These are phyloP conservation scores for Chelonus formosanus DNA, from an alignment of 2,888 invertebrate species.

Conservation along the genomic window DNA sequence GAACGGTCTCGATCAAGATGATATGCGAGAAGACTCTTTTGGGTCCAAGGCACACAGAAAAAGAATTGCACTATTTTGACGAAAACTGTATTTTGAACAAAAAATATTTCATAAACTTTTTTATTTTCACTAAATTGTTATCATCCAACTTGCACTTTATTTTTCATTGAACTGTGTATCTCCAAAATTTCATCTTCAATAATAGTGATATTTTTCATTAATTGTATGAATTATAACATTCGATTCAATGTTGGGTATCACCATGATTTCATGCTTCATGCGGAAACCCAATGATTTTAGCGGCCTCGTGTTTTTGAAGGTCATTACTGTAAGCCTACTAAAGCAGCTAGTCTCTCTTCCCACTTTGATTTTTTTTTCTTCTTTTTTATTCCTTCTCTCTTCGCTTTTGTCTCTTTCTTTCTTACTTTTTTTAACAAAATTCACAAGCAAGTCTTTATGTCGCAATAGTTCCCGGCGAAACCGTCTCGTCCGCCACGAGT, in stretches of 20 bases:
- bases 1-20: slow-evolving; percentile 36
- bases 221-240: slow-evolving; percentile 17
- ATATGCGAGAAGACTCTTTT: slow-evolving; percentile 35
- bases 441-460: slow-evolving; percentile 25
- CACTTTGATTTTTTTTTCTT: slow-evolving; percentile 12
- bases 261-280: slow-evolving; percentile 27
- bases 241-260: slow-evolving; percentile 19
- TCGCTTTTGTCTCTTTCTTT: slow-evolving; percentile 11
- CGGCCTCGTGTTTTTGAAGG: slow-evolving; percentile 42
- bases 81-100: too few species aligned
- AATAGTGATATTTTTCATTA: neutral
- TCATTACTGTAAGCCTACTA: slow-evolving; percentile 34
- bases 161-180: neutral
- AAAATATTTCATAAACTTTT: too few species aligned
- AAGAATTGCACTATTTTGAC: neutral
- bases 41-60: slow-evolving; percentile 28
- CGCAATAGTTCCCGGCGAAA: slow-evolving; percentile 19
- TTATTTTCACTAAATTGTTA: too few species aligned
- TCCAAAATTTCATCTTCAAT: too few species aligned
- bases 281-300: slow-evolving; percentile 34
- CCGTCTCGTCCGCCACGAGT: slow-evolving; percentile 1
- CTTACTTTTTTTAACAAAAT: slow-evolving; percentile 13
- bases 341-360: slow-evolving; percentile 16
- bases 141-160: slow-evolving; percentile 4
- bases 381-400: slow-evolving; percentile 13